A percentile compares a stretch with the other conserved stretches of the same genome.
Conservation (phyloP, 2,888 invertebrate species). For the Alviniconcha strummeri region DNA sequence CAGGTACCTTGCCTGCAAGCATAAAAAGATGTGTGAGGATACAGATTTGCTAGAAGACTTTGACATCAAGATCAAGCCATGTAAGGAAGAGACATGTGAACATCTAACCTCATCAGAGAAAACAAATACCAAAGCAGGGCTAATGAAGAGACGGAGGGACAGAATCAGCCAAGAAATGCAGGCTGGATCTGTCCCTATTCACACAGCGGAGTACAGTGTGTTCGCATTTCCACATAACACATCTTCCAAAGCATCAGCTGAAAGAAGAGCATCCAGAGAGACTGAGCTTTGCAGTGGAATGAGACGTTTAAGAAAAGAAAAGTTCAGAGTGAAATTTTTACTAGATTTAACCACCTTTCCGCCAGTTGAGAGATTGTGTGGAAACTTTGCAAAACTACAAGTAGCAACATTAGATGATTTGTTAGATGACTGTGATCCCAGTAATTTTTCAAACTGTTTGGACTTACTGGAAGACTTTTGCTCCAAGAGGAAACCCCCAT, state of each 20-base stretch:
- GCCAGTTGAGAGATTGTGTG: background rate
- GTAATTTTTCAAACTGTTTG: conserved; percentile 4
- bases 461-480: conserved; percentile 23
- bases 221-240: conserved; percentile 1
- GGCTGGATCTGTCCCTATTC: conserved; percentile 9
- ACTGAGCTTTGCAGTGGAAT: too few relatives aligned
- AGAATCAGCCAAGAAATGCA: conserved; percentile 23
- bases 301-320: background rate
- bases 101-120: too few relatives aligned
- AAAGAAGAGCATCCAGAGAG: background rate
- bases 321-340: conserved; percentile 23
- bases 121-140: background rate
- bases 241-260: background rate
- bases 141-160: conserved; percentile 7
- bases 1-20: too few relatives aligned
- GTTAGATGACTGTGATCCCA: conserved; percentile 7
- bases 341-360: conserved; percentile 3
- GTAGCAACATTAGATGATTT: background rate
- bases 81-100: too few relatives aligned
- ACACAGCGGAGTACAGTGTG: background rate
- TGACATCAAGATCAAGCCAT: too few relatives aligned
- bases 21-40: background rate
- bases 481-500: conserved; percentile 11
- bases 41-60: too few relatives aligned
- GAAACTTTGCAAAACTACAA: background rate